Evolutionary conservation across 2,888 invertebrate genomes (phyloP).

Genomic region (Caenorhabditis parvicauda): DNA sequence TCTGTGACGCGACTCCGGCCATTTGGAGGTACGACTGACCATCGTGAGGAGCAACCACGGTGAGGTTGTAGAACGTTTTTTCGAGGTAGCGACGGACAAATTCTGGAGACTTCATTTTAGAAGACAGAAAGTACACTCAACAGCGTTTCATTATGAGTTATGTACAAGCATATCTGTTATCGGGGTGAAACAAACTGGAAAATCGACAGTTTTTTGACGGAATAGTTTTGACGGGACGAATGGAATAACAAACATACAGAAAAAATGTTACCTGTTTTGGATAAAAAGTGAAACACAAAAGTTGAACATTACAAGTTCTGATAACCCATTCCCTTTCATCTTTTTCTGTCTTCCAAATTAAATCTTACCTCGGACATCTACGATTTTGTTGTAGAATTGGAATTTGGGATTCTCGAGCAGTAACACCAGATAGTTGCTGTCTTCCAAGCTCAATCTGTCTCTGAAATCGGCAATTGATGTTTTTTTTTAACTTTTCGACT

Average conservation of each 20-base stretch:
- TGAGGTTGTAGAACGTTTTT: slow-evolving; percentile 91
- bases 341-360: no score
- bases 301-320: no score
- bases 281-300: no score
- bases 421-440: slow-evolving; percentile 1
- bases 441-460: slow-evolving; percentile 11
- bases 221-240: background rate
- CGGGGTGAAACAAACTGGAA: slow-evolving; percentile 2
- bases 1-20: slow-evolving; percentile 79
- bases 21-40: slow-evolving; percentile 97
- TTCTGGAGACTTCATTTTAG: slow-evolving; percentile 19
- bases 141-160: no score
- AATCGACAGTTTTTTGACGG: no score
- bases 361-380: slow-evolving; percentile 33
- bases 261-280: no score
- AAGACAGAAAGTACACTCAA: background rate
- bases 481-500: no score
- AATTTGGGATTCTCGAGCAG: slow-evolving; percentile 25
- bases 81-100: slow-evolving; percentile 85
- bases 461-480: background rate
- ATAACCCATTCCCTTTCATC: no score
- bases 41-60: slow-evolving; percentile 92
- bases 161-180: background rate
- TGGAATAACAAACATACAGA: no score
- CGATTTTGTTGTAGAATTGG: slow-evolving; percentile 15